Evolutionary conservation across 2,888 invertebrate species (phyloP).

Genomic region (Polymixis flavicincta): DNA sequence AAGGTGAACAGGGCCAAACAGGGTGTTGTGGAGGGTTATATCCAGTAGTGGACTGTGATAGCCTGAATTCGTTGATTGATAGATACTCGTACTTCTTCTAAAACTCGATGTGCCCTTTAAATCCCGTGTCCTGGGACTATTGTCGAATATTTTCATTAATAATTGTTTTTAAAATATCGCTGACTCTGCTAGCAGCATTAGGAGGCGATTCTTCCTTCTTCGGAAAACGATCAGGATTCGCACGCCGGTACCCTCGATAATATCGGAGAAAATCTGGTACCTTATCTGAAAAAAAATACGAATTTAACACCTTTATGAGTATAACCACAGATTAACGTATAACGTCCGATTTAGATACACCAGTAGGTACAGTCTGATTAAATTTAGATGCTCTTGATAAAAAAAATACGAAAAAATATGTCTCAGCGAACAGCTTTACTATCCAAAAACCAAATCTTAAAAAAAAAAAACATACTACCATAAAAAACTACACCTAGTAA

Average conservation of each 20-base stretch:
- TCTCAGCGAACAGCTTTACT: not conserved
- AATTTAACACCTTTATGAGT: not conserved
- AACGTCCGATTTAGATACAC: not conserved
- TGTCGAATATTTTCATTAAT: constrained; percentile 16
- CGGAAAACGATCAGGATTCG: constrained; percentile 70
- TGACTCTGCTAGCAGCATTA: constrained; percentile 72
- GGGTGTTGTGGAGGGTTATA: too few species aligned
- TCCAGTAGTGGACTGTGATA: not conserved
- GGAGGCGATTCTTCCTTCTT: constrained; percentile 2
- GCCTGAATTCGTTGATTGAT: too few species aligned
- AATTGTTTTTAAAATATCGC: constrained; percentile 72
- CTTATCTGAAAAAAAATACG: not conserved
- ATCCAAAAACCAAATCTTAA: not conserved
- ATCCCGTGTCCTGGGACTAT: not conserved
- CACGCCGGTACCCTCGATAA: not conserved
- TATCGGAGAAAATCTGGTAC: not conserved
- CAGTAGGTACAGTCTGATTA: not conserved
- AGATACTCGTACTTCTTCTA: not conserved
- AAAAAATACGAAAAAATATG: not conserved
- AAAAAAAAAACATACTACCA: not conserved
- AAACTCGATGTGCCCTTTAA: not conserved
- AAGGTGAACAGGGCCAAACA: too few species aligned
- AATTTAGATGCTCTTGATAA: not conserved
- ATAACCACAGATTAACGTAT: too few species aligned
- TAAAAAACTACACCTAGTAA: not conserved